Conservation (phyloP, 2,113 vertebrate species). For the Axis porcinus region DNA sequence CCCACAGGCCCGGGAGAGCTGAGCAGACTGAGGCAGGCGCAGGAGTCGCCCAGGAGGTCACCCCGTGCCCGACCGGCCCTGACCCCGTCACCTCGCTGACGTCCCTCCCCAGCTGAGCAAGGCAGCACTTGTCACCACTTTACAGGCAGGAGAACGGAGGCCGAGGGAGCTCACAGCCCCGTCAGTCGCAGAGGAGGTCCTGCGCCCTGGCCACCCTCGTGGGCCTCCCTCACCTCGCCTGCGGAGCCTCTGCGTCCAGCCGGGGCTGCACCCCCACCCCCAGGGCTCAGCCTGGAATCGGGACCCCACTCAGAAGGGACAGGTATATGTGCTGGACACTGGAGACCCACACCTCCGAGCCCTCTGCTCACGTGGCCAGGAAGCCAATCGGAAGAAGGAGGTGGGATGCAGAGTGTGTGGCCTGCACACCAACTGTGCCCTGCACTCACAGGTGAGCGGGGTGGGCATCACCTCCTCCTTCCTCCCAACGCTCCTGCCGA, state of each 20-base stretch:
- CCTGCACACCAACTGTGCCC: too few relatives aligned
- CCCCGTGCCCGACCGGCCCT: rapidly evolving
- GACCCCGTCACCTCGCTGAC: neutral
- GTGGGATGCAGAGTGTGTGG: neutral
- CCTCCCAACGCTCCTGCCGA: rapidly evolving
- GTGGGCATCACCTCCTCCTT: neutral
- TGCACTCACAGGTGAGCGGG: rapidly evolving
- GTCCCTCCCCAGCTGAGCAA: too few relatives aligned
- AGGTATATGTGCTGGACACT: neutral
- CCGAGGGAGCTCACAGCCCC: rapidly evolving
- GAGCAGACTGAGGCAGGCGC: neutral
- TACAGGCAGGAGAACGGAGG: neutral
- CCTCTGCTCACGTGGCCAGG: neutral
- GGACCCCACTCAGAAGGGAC: neutral
- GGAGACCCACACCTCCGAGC: neutral
- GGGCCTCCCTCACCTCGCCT: too few relatives aligned
- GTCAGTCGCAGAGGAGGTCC: neutral
- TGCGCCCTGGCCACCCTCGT: neutral
- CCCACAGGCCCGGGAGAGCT: neutral
- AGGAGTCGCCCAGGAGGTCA: neutral
- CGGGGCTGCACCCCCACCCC: too few relatives aligned
- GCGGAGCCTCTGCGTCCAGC: neutral
- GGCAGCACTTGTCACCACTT: too few relatives aligned
- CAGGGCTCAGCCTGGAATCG: neutral
- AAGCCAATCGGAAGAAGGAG: neutral